These are phyloP conservation scores for Hemiprocne comata DNA, from an alignment of 2,113 vertebrate genomes.

Conservation along the genomic window DNA sequence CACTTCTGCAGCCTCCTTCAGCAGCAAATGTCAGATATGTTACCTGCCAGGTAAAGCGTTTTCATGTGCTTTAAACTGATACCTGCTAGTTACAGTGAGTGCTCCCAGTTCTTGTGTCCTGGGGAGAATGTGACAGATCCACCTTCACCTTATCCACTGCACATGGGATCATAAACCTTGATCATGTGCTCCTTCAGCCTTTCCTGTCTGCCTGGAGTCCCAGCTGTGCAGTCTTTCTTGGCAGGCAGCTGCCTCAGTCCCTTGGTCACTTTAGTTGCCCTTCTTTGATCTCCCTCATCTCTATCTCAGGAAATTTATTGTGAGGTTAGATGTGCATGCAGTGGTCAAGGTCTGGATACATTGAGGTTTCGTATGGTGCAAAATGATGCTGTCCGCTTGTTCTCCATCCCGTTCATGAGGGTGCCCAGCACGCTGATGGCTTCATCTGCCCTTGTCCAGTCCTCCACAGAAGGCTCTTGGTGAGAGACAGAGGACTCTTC, in stretches of 20 bases:
- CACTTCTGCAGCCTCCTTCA: background rate
- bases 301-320: background rate
- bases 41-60: background rate
- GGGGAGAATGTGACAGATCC: background rate
- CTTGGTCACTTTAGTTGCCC: background rate
- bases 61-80: background rate
- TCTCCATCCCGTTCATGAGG: rapidly evolving
- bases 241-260: background rate
- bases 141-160: background rate
- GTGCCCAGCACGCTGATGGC: background rate
- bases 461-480: background rate
- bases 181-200: background rate
- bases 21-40: background rate
- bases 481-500: background rate
- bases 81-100: background rate
- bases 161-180: background rate
- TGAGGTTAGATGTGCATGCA: background rate
- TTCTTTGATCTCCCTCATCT: background rate
- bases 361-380: background rate
- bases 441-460: background rate
- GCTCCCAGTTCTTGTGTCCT: background rate
- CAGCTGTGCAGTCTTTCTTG: background rate
- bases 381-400: background rate
- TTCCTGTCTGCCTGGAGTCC: background rate
- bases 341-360: background rate